phyloP scores from a whole-genome alignment of 2,113 vertebrate species.

The Podocnemis expansa region DNA sequence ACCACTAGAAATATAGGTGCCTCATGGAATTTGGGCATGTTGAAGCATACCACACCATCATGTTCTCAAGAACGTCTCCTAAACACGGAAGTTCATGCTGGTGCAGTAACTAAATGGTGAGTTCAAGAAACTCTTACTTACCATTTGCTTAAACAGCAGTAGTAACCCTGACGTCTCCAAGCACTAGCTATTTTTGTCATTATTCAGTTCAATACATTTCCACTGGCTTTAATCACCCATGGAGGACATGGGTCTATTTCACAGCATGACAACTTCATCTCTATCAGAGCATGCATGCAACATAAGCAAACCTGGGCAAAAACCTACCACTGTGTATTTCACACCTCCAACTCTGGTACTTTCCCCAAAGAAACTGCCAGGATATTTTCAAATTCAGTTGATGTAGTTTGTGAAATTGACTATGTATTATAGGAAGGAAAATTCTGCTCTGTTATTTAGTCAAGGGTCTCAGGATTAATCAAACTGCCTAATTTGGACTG shows the following conservation, averaged over 20 bases:
- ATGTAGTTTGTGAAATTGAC: not conserved
- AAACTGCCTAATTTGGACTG: not conserved
- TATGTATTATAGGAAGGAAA: not conserved
- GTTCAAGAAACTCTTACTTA: not conserved
- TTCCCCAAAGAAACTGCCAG: not conserved
- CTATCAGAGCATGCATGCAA: not conserved
- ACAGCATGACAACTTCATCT: not conserved
- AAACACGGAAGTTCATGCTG: not conserved
- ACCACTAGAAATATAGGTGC: not conserved
- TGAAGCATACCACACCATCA: not conserved
- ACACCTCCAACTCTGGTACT: rapidly evolving
- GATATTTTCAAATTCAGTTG: not conserved
- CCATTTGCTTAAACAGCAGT: not conserved
- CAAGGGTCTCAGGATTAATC: not conserved
- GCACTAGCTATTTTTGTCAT: not conserved
- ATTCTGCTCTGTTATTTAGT: not conserved
- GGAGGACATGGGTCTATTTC: not conserved
- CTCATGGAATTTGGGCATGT: not conserved
- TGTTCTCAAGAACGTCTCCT: not conserved
- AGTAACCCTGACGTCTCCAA: too few species aligned
- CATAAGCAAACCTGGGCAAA: not conserved
- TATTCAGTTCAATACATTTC: too few species aligned
- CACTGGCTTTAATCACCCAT: not conserved
- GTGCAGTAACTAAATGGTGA: not conserved
- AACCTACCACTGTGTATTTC: not conserved